phyloP scores from a whole-genome alignment of 1,140 invertebrate species.

The Musca domestica region DNA sequence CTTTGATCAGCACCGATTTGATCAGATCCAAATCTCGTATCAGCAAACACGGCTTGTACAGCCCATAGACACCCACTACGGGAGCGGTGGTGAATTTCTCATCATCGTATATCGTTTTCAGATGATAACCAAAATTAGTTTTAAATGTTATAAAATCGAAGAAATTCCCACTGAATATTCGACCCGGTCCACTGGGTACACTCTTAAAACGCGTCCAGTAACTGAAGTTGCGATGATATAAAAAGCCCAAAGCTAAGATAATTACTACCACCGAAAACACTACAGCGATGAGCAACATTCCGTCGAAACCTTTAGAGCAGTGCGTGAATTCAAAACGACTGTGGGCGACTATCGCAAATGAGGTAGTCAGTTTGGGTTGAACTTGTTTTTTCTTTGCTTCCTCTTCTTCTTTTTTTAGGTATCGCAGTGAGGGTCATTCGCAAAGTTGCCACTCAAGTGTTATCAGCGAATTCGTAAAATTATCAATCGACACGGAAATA shows the following conservation, averaged over 20 bases:
- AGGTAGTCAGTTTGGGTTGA: background rate
- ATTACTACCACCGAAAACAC: background rate
- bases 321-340: too few species aligned
- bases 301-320: too few species aligned
- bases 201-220: slow-evolving; percentile 44
- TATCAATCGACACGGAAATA: too few species aligned
- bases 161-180: slow-evolving; percentile 40
- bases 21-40: slow-evolving; percentile 57
- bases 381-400: too few species aligned
- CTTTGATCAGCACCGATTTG: slow-evolving; percentile 57
- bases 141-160: slow-evolving; percentile 30
- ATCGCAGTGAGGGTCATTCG: too few species aligned
- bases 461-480: too few species aligned
- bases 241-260: background rate
- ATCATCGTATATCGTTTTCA: slow-evolving; percentile 38
- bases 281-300: background rate
- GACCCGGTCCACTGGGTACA: slow-evolving; percentile 34
- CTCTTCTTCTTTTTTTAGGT: too few species aligned
- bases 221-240: slow-evolving; percentile 28
- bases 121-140: slow-evolving; percentile 34
- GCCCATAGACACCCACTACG: slow-evolving; percentile 52
- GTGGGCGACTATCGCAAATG: too few species aligned
- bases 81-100: slow-evolving; percentile 35
- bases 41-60: slow-evolving; percentile 53
- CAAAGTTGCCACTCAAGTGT: too few species aligned